Base-by-base conservation (phyloP, 2,888 invertebrate genomes). In the Metalampra italica region DNA sequence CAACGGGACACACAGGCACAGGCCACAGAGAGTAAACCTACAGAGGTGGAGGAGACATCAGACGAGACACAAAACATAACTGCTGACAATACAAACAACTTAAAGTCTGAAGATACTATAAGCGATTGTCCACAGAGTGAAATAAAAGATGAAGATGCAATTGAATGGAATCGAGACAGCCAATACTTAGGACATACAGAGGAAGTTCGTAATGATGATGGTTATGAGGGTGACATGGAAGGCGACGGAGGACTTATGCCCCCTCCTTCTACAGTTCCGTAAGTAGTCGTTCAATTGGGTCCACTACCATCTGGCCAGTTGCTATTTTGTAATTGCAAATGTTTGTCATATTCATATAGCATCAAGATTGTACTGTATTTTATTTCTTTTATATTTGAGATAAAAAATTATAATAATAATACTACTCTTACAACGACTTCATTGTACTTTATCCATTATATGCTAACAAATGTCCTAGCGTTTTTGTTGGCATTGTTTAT, bases 201-300 rank as follows among this genome's bases (percentile, higher is more conserved):
- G 89, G 69, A 66, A 39, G 67, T 63, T 50, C 58, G 62, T 32
- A 48, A 92, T 80, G 93, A 92, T 49, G 93, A 93, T 52, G 92
- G 93, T 29, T 92, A 93, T 68, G 92, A 91, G 59, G 86, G 90
- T 1, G 86, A 88, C 51, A 89, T 88, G 76, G 91, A 91, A 61
- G 91, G 92, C 39, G 96, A 96, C 67, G 92, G 92, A 3, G 92
- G 92, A 47, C 91, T 96, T 30, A 97, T 97, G 97, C 97, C 97
- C 1, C 97, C 97, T 1, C 97, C 97, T 0, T 92, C 94, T 52
- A 75, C 88, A 32, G 91, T 92, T 12, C 90, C 84, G 87, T 87
- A 62, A 83, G 87, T 50, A 43, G 8, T 30, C n/a, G n/a, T n/a
- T n/a, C n/a, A n/a, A n/a, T n/a, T n/a, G n/a, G n/a, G n/a, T n/a